These are phyloP conservation scores for Caenorhabditis afra DNA, from an alignment of 2,888 invertebrate genomes.

Conservation along the genomic window DNA sequence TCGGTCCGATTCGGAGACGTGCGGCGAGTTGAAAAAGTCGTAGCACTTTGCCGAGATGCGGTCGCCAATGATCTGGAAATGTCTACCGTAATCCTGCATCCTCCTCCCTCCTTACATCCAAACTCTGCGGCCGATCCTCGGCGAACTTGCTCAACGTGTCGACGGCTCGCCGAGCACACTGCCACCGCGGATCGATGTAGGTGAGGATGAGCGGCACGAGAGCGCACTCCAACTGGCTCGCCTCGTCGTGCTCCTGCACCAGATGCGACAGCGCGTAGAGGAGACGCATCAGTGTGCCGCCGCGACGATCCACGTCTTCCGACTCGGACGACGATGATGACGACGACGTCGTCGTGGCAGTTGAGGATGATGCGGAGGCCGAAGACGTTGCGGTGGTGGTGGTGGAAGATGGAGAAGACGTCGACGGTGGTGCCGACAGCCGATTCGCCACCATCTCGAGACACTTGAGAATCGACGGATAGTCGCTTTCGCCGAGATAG, in stretches of 20 bases:
- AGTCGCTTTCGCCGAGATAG: constrained; percentile 59
- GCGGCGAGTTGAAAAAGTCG: constrained; percentile 51
- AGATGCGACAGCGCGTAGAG: constrained; percentile 65
- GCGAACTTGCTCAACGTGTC: constrained; percentile 54
- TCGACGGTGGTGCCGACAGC: constrained; percentile 8
- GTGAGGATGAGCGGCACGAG: constrained; percentile 41
- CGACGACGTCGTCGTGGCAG: neutral
- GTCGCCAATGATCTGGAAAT: constrained; percentile 48
- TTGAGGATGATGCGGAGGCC: neutral
- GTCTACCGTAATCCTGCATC: too few relatives aligned
- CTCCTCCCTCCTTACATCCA: constrained; percentile 37
- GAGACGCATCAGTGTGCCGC: constrained; percentile 61
- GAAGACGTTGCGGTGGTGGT: constrained; percentile 12
- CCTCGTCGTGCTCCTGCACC: constrained; percentile 62
- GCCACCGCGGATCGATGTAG: constrained; percentile 12
- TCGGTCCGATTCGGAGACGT: constrained; percentile 32
- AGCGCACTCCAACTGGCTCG: constrained; percentile 42
- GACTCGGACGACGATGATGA: neutral
- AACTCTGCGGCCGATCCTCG: constrained; percentile 52
- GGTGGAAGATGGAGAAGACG: neutral
- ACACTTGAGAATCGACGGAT: constrained; percentile 45
- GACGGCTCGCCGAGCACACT: constrained; percentile 43
- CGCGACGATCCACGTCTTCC: constrained; percentile 59
- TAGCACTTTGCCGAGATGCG: constrained; percentile 61
- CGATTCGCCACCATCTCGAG: constrained; percentile 36